Evolutionary conservation across 2,113 vertebrate genomes (phyloP), one percentile per base, ranked within the genome.

Genomic region (Limnothrissa miodon): DNA sequence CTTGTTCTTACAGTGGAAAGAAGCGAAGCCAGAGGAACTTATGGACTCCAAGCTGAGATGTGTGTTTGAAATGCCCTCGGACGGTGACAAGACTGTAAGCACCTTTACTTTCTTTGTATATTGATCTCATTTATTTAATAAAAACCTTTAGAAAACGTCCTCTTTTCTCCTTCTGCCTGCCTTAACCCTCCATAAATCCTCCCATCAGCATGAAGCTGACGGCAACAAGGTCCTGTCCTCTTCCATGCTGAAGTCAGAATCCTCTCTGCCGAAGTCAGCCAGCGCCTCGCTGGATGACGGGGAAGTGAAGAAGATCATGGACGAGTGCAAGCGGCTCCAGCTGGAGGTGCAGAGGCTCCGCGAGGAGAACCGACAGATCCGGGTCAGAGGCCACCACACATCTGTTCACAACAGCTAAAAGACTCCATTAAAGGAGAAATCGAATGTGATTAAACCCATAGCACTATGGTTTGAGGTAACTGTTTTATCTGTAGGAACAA

Each of bases 41-140:
- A 99, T 99, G 97, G 97, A 99, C 91, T 97, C 97, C n/a, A 99
- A 98, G 92, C 95, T 99, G 94, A 95, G 96, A 92, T 99, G 97
- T 94, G 89, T 97, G 88, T 98, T 98, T 92, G 97, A 98, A 92
- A 94, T 98, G 90, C 97, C 97, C 81, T 91, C 95, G 83, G 97
- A 98, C 92, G 98, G 96, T 88, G 97, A 97, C 90, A 97, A 97
- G 94, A 95, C 95, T 90, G 97, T 98, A 93, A 96, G 95, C 66
- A 44, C 7, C 15, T 39, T 36, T 74, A 10, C 59, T 36, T 13
- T 36, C 66, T 3, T 1, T 7, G 29, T 8, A 36, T 36, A 39
- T 36, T 74, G 11, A 36, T 74, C 66, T 39, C 66, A 36, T 1
- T 70, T 42, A 6, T 42, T 42, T 6, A 15, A 11, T 74, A 5